Conservation (phyloP, 2,797 vertebrate species). For the Pseudotriccus pelzelni region DNA sequence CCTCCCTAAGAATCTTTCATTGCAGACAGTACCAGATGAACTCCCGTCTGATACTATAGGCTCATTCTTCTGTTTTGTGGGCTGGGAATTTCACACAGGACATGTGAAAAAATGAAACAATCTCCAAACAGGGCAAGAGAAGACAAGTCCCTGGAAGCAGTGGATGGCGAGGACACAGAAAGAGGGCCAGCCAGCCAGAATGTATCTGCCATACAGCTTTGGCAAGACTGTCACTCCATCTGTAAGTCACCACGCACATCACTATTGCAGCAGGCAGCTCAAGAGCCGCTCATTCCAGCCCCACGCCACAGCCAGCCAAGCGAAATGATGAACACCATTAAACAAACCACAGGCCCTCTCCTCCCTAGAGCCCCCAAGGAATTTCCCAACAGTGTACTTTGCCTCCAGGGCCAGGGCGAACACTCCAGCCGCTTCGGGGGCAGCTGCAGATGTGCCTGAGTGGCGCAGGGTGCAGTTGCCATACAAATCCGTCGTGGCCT, state of each 20-base stretch:
- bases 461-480: conserved; percentile 98
- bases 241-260: accelerated
- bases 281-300: neutral
- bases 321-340: neutral
- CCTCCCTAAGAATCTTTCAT: neutral
- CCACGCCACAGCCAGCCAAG: neutral
- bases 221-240: neutral
- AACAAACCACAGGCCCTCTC: neutral
- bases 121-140: neutral
- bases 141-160: neutral
- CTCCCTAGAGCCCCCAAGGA: neutral
- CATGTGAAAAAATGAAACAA: neutral
- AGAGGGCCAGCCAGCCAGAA: neutral
- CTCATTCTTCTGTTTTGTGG: neutral
- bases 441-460: conserved; percentile 96
- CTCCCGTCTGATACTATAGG: neutral
- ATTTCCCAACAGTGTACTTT: conserved; percentile 85
- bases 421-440: conserved; percentile 96
- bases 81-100: neutral
- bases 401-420: conserved; percentile 96
- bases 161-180: neutral
- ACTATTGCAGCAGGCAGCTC: neutral
- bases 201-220: neutral
- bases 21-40: neutral
- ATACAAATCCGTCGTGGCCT: conserved; percentile 99